A percentile compares a stretch with the other conserved stretches of the same genome.
phyloP scores from a whole-genome alignment of 2,797 vertebrate species.

The Silurus lanzhouensis region DNA sequence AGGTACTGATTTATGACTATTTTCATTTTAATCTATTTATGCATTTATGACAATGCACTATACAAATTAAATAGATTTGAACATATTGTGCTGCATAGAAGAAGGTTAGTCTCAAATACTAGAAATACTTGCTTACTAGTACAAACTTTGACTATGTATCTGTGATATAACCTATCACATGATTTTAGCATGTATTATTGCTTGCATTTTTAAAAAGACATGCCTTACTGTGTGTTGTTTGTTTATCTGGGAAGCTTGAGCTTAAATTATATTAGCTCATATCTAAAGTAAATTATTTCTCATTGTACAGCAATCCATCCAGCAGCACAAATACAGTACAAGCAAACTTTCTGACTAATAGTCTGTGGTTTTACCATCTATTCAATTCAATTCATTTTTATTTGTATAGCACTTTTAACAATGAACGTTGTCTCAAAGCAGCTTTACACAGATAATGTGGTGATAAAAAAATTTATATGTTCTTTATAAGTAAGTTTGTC shows the following conservation, averaged over 20 bases:
- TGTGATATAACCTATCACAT: background rate
- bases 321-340: background rate
- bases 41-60: too few species aligned
- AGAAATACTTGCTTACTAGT: background rate
- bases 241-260: background rate
- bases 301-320: background rate
- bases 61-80: too few species aligned
- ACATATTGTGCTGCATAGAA: too few species aligned
- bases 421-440: too few species aligned
- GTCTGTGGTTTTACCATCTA: slow-evolving; percentile 5
- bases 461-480: too few species aligned
- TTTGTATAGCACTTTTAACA: too few species aligned
- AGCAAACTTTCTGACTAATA: background rate
- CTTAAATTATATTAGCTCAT: background rate
- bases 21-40: too few species aligned
- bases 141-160: background rate
- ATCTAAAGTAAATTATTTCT: background rate
- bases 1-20: too few species aligned
- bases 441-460: too few species aligned
- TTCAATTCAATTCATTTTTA: background rate
- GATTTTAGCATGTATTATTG: background rate
- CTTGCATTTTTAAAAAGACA: background rate
- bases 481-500: too few species aligned
- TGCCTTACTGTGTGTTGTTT: background rate
- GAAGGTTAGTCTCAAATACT: too few species aligned